Evolutionary conservation across 1,140 invertebrate species (phyloP), one percentile per base, ranked within the genome.

Genomic region (Drosophila tristis): DNA sequence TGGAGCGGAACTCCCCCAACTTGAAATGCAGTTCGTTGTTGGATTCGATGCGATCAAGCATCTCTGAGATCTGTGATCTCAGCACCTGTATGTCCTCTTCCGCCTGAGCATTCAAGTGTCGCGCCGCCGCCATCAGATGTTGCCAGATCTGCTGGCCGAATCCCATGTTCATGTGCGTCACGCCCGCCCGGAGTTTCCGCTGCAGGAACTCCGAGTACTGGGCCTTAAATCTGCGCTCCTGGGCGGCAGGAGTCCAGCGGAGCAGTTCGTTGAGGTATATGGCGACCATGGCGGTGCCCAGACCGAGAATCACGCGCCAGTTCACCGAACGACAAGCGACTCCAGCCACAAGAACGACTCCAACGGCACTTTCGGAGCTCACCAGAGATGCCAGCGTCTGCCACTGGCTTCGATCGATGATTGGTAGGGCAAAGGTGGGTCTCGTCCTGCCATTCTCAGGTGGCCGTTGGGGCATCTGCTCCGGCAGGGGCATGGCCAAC

Each of bases 221-320:
- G 50, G 94, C 93, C 93, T 99, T 99, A 92, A 99, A 99, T 71
- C 96, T 93, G 23, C 96, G 94, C 93, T 99, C 98, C 93, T 99
- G 98, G 4, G 98, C 98, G 90, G 95, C 96, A 65, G 96, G 98
- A 13, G 98, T 99, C 98, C 98, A 99, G 2, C 98, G 98, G n/a
- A 99, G 93, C 61, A 98, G 94, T 93, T 99, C 98, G 92, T 99
- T 99, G 4, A 96, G 91, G 93, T 99, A 99, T 6, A 99, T 93
- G 65, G 96, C 94, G 58, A 97, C 96, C 93, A 99, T 98, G 47
- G 98, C 86, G 26, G 94, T 94, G 73, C 96, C 96, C 29, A 96
- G 95, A 3, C 96, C 93, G 2, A 95, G 95, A 58, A 99, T 95
- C 5, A 98, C 94, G 70, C 97, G 95, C 98, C 98, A 99, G 0